phyloP scores from a whole-genome alignment of 2,888 invertebrate genomes.

The Elysia crispata region DNA sequence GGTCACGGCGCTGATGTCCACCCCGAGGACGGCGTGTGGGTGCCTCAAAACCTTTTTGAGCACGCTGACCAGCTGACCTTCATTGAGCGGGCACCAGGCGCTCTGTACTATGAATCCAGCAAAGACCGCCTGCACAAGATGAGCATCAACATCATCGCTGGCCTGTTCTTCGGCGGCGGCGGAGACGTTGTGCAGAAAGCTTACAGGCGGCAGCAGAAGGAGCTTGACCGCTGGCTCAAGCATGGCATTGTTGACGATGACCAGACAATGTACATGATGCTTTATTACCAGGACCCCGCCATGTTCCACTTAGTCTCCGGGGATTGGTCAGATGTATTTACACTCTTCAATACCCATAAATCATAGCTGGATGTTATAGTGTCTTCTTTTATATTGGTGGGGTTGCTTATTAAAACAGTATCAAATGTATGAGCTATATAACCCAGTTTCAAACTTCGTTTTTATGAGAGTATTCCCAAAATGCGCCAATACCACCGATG shows the following conservation, averaged over 20 bases:
- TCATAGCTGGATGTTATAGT: too few species aligned
- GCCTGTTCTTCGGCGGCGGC: constrained; percentile 74
- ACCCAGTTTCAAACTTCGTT: too few species aligned
- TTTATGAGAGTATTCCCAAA: too few species aligned
- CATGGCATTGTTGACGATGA: constrained; percentile 74
- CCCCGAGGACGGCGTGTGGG: constrained; percentile 54
- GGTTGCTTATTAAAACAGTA: too few species aligned
- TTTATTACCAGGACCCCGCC: constrained; percentile 42
- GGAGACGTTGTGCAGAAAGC: constrained; percentile 62
- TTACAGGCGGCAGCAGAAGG: constrained; percentile 64
- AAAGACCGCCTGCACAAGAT: constrained; percentile 44
- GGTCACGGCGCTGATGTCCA: constrained; percentile 66
- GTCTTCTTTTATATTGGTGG: too few species aligned
- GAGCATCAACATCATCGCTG: constrained; percentile 54
- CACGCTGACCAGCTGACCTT: constrained; percentile 53
- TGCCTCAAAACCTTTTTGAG: constrained; percentile 51
- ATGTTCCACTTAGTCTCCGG: constrained; percentile 46
- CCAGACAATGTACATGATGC: constrained; percentile 64
- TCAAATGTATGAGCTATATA: too few species aligned
- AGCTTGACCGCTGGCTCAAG: constrained; percentile 69
- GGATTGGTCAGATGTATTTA: constrained; percentile 51
- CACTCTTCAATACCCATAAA: constrained; percentile 22
- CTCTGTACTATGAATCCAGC: neutral
- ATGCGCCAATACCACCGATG: too few species aligned
- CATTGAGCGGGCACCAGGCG: constrained; percentile 50